Evolutionary conservation across 2,888 invertebrate genomes (phyloP), one percentile per base, ranked within the genome.

Genomic region (Ypsolopha scabrella): DNA sequence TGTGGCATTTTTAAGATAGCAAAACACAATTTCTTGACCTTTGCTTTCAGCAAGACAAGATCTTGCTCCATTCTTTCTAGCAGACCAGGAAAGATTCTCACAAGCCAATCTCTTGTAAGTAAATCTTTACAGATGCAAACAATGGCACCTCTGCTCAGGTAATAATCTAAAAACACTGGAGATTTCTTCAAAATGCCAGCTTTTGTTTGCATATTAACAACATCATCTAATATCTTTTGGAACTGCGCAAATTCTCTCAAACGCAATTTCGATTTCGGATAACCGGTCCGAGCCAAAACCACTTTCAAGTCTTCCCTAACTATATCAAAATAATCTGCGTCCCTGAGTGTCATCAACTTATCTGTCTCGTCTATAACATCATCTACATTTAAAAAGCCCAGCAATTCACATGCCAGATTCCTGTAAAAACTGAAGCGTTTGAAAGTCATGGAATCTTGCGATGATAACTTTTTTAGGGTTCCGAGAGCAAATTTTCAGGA

Each of bases 121-220:
- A 58, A 38, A 58, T 85, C 78, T 51, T 77, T 82, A 53, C 83
- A 85, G 41, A 85, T 70, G 56, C 80, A 82, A 1, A 83, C 79
- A 33, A 85, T 70, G 0, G 82, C 81, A 37, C 82, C 85, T 51
- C 78, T 68, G 53, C 79, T 82, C 14, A 85, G 53, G 52, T 83
- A 85, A 51, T 80, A 83, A 58, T 85, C 85, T 43, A 78, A 52
- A 55, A 85, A 83, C 0, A 68, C 58, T 0, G 83, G 83, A 0
- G 67, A 65, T 24, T 66, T 72, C 49, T 74, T 75, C 2, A 85
- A 53, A 1, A 83, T 60, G 1, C 79, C 76, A 0, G 69, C 70
- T 57, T 83, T 78, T 0, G 76, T 50, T 50, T 85, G 83, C 81
- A 82, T 80, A 51, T 82, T 75, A 10, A 77, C 75, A 1, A 85